Evolutionary conservation across 53 echinoderm and acorn worm species (phyloP), one percentile per base, ranked within the genome.

Genomic region (Crossaster papposus): DNA sequence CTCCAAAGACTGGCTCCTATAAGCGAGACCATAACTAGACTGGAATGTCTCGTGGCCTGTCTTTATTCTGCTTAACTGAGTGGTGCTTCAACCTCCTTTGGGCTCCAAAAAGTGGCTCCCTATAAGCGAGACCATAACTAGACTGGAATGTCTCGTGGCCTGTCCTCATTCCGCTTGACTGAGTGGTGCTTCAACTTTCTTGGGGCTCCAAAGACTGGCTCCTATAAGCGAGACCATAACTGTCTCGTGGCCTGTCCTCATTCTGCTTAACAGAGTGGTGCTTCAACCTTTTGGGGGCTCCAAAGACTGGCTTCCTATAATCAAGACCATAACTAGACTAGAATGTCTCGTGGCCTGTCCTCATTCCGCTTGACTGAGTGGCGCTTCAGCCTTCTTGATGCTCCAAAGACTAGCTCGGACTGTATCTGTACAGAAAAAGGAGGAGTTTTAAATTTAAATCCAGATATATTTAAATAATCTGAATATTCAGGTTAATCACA

Each of bases 271-370:
- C 58, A 0, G 77, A 72, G 72, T 85, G 78, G 22, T 36, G 58
- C 79, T 86, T 91, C 30, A 65, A 12, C n/a, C 87, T 78, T 24
- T 35, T 32, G 4, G 51, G 62, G 15, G 84, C 85, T 38, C 83
- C 85, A 52, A 89, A 53, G 30, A 89, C 80, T 30, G 80, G 36
- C 71, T 89, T n/a, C n/a, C n/a, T n/a, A n/a, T n/a, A n/a, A n/a
- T n/a, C n/a, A n/a, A n/a, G n/a, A 93, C 94, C 94, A 94, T 34
- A 86, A 81, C 34, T 92, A 81, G 30, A 94, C 94, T 50, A 92
- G 94, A 70, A 94, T 92, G 89, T 94, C 91, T 68, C 94, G 76
- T 1, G 94, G 94, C 72, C 77, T 92, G 77, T 94, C 94, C 29
- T 90, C 94, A 30, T 88, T 94, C 34, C 73, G 34, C 50, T 90